phyloP scores from a whole-genome alignment of 2,888 invertebrate genomes.

The Melanotus villosus region DNA sequence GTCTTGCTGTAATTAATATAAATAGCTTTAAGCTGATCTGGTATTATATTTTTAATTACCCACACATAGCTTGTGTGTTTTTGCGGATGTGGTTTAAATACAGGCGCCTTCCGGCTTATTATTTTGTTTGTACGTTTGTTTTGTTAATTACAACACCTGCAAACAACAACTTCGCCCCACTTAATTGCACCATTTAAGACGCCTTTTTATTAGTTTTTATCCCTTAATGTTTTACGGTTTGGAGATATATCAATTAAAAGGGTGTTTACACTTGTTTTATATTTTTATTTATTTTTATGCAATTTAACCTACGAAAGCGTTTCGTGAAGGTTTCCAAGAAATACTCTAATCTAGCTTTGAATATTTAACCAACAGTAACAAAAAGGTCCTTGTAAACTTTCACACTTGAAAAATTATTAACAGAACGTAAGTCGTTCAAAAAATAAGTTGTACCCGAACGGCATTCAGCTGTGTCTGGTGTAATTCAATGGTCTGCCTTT shows the following conservation, averaged over 20 bases:
- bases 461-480: slow-evolving; percentile 17
- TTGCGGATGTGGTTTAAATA: slow-evolving; percentile 18
- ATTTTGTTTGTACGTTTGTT: background rate
- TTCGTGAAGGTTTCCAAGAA: too few species aligned
- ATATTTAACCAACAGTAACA: too few species aligned
- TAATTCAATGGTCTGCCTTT: slow-evolving; percentile 36
- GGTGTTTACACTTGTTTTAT: too few species aligned
- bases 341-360: too few species aligned
- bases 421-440: background rate
- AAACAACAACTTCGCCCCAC: background rate
- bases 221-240: too few species aligned
- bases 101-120: slow-evolving; percentile 40
- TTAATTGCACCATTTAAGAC: background rate
- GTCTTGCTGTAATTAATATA: slow-evolving; percentile 35
- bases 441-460: background rate
- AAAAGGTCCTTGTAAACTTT: too few species aligned
- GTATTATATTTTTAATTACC: slow-evolving; percentile 37
- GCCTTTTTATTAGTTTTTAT: too few species aligned
- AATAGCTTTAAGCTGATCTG: slow-evolving; percentile 38
- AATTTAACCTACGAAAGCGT: too few species aligned
- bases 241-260: too few species aligned
- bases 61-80: slow-evolving; percentile 11
- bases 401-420: too few species aligned
- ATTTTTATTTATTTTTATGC: too few species aligned
- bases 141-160: slow-evolving; percentile 28